Evolutionary conservation across 2,888 invertebrate species (phyloP), one percentile per base, ranked within the genome.

Genomic region (Biston betularia): DNA sequence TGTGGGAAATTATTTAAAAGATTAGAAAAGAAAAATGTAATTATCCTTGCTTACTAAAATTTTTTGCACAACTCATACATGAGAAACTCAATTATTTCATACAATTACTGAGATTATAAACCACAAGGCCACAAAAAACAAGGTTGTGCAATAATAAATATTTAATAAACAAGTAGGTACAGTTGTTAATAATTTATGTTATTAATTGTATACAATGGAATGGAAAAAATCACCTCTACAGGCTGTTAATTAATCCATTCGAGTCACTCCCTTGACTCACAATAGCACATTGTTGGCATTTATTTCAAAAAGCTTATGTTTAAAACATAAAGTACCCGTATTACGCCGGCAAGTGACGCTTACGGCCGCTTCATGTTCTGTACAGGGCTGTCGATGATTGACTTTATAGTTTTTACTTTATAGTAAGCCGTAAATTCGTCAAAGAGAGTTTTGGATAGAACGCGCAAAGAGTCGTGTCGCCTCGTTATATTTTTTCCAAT

Each of bases 251-350:
- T 76, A 77, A 77, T 74, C 73, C 74, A 73, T 75, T 74, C 73
- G 45, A 63, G 61, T 66, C 53, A 61, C 48, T 66, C 71, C 79
- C 72, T 75, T 74, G 76, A 68, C 78, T 77, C 74, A 80, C 82
- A 80, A 82, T 79, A 72, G 78, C 76, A 76, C 79, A 80, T 79
- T 77, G 79, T 75, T 76, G 79, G 75, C 75, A 79, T 79, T 77
- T 79, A 75, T 75, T 73, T 70, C 78, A 76, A 79, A 81, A 72
- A 63, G 66, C 63, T 75, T 70, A 81, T 81, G 79, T 76, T 74
- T 76, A 69, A 77, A 34, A 77, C 69, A 78, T 76, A 74, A 76
- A 76, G 75, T 74, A 69, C 71, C 75, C 66, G 73, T 73, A 74
- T 70, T 70, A 69, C 70, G 67, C 72, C 49, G 57, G 63, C 69